Evolutionary conservation across 1,140 invertebrate species (phyloP).

Genomic region (Neotoxoptera formosana): DNA sequence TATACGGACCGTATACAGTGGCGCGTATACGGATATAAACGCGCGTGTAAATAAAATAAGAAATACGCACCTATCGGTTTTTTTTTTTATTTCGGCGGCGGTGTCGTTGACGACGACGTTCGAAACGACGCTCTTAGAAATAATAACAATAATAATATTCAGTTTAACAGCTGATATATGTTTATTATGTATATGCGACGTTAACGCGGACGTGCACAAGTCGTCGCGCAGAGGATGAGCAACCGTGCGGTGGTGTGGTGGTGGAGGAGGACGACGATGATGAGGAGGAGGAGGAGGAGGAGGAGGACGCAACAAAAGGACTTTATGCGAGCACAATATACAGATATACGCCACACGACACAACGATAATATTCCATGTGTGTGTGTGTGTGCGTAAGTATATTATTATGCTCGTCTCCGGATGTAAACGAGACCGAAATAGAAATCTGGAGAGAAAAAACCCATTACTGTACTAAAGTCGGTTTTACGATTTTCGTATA

Average conservation of each 20-base stretch:
- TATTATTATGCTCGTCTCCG: constrained; percentile 18
- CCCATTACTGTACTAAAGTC: not conserved
- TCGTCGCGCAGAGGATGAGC: not conserved
- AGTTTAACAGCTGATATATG: not conserved
- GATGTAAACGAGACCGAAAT: constrained; percentile 43
- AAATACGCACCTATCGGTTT: constrained; percentile 10
- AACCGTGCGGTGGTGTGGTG: too few species aligned
- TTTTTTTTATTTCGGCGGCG: not conserved
- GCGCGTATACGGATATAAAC: not conserved
- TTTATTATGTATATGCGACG: not conserved
- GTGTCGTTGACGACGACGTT: too few species aligned
- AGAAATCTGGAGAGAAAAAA: not conserved
- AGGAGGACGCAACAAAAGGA: not conserved
- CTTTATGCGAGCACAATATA: not conserved
- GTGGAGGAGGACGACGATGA: not conserved
- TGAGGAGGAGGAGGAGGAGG: too few species aligned
- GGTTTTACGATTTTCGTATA: constrained; percentile 20
- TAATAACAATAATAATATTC: constrained; percentile 13
- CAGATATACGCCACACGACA: not conserved
- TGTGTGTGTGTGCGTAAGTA: not conserved
- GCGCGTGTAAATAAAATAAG: not conserved
- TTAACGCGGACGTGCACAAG: not conserved
- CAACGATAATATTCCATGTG: not conserved
- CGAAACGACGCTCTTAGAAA: not conserved
- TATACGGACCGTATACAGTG: not conserved